Base-by-base conservation (phyloP, 2,888 invertebrate species). In the Saturnia japonica region DNA sequence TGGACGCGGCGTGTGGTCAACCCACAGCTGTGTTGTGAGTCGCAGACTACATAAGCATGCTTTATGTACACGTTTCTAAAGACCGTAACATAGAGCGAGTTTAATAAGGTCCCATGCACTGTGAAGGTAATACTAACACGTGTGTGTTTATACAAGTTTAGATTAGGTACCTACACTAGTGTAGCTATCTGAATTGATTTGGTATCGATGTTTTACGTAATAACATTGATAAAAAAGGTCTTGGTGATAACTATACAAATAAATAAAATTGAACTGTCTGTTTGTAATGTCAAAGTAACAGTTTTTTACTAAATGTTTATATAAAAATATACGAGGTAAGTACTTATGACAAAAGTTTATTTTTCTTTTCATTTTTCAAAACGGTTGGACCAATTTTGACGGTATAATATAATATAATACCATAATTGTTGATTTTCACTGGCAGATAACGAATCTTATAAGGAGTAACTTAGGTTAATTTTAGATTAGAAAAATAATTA, bases 21-120 rank as follows among this genome's bases (percentile, higher is more conserved):
- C 83, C 83, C 81, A 82, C 88, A 88, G 86, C 87, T 88, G 89
- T 77, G 83, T 81, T 78, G 78, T 83, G 79, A 85, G 82, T 85
- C 80, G 81, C 84, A 79, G 83, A 83, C 78, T 82, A 84, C 80
- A 84, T 82, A 82, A 84, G 84, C 81, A 80, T 79, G 64, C 40
- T 64, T 28, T 40, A 40, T 40, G 40, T 64, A 64, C 34, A 19
- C 34, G 34, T 40, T 40, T 64, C 40, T 62, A 64, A 64, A 64
- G 64, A 40, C 40, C 45, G 64, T 64, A 67, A 42, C 66, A 47
- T 67, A 67, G 66, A 70, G 25, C 68, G 42, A 40, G 70, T 57
- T 70, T 70, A 67, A 70, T 70, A 66, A 67, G 40, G 12, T 40
- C 40, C 22, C 19, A 2, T 64, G 40, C n/a, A 64, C 64, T 64